These are phyloP conservation scores for Nycteola revayana DNA, from an alignment of 2,888 invertebrate species.

Conservation along the genomic window DNA sequence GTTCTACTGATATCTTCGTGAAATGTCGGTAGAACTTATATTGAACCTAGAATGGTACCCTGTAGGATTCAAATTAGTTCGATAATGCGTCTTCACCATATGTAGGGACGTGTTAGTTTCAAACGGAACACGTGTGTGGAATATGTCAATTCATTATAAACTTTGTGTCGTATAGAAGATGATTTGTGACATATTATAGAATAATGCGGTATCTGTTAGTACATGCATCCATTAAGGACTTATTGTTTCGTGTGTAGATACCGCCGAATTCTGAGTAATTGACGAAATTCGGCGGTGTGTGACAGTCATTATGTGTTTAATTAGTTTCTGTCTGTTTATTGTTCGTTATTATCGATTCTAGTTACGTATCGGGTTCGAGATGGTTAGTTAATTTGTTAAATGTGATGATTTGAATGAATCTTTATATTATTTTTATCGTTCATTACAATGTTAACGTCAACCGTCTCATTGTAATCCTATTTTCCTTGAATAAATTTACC, in stretches of 20 bases:
- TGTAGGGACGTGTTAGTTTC: constrained; percentile 41
- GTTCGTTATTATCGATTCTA: constrained; percentile 46
- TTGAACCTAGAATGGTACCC: constrained; percentile 6
- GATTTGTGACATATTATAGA: constrained; percentile 80
- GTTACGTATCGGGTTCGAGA: constrained; percentile 12
- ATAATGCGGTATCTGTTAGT: constrained; percentile 72
- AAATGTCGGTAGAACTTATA: constrained; percentile 1
- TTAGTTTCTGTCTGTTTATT: constrained; percentile 52
- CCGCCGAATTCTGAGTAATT: constrained; percentile 64
- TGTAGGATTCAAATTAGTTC: constrained; percentile 33
- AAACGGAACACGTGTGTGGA: constrained; percentile 68
- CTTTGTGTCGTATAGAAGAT: constrained; percentile 72
- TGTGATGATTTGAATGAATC: no score
- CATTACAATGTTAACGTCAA: no score
- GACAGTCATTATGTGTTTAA: constrained; percentile 51
- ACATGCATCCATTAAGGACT: constrained; percentile 61
- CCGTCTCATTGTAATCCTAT: no score
- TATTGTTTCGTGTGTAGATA: constrained; percentile 62
- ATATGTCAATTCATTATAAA: constrained; percentile 81
- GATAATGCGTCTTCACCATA: constrained; percentile 13
- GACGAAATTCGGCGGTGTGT: constrained; percentile 54
- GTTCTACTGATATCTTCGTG: constrained; percentile 23
- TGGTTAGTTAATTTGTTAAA: no score
- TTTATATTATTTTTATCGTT: no score
- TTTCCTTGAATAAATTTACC: no score